Conservation (phyloP, 2,888 invertebrate species). For the Stenolophus ochropezus region DNA sequence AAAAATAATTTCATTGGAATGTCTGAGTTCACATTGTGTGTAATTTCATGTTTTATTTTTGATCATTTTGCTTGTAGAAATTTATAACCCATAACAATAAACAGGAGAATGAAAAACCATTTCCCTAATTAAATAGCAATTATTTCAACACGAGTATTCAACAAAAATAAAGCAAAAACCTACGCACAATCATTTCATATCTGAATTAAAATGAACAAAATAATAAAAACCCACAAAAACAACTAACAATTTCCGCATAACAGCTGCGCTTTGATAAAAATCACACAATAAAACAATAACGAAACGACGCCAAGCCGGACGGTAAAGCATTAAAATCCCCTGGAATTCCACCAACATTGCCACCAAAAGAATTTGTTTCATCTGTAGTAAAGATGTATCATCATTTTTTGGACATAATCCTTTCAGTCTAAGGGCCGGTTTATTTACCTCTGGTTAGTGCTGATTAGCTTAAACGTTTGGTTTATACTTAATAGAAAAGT, state of each 20-base stretch:
- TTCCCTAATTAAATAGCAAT: constrained; percentile 31
- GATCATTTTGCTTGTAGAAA: neutral
- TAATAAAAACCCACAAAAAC: constrained; percentile 17
- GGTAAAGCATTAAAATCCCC: constrained; percentile 38
- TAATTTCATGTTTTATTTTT: neutral
- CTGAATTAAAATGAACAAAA: constrained; percentile 30
- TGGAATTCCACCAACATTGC: neutral
- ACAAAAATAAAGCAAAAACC: constrained; percentile 14
- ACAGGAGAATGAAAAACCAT: constrained; percentile 25
- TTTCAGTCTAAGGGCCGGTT: no score
- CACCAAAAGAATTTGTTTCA: neutral
- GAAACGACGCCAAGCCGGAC: constrained; percentile 30
- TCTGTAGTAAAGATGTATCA: no score
- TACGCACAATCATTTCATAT: constrained; percentile 9
- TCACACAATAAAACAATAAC: constrained; percentile 44
- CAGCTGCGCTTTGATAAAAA: constrained; percentile 47
- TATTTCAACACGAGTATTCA: constrained; percentile 3
- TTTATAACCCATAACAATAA: constrained; percentile 1
- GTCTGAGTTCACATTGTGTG: no score
- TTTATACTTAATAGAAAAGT: no score
- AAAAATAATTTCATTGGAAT: no score
- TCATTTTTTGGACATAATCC: no score
- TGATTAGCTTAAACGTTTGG: no score
- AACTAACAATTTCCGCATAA: constrained; percentile 34
- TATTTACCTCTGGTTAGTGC: no score